Evolutionary conservation across 53 echinoderm and acorn worm genomes (phyloP), one percentile per base, ranked within the genome.

Genomic region (Pentamera pediparva): DNA sequence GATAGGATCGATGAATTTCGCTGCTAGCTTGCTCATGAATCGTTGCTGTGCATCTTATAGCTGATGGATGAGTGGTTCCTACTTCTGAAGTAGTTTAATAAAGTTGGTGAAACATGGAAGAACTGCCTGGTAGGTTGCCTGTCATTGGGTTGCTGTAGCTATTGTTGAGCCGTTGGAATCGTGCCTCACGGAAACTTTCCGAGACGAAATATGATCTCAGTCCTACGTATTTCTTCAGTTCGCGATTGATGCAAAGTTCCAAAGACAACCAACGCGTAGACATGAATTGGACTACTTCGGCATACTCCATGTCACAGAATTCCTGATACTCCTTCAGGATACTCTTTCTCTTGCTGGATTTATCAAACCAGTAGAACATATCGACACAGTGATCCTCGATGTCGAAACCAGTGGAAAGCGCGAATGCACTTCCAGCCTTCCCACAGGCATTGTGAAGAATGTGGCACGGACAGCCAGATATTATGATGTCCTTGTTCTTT

Each of bases 381-480:
- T 64, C 35, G 8, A 64, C 35, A 34, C 32, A 32, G 12, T 35
- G 24, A 64, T 64, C 65, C 11, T 64, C 65, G 12, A 2, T 20
- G 19, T 33, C 35, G 19, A 64, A 64, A 10, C 35, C 32, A n/a
- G n/a, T n/a, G n/a, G n/a, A n/a, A n/a, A n/a, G n/a, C n/a, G n/a
- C n/a, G n/a, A n/a, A n/a, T n/a, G n/a, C n/a, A n/a, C n/a, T n/a
- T n/a, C n/a, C n/a, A n/a, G n/a, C n/a, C n/a, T n/a, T n/a, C n/a
- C n/a, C n/a, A n/a, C n/a, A n/a, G n/a, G n/a, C n/a, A n/a, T 61
- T 61, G 34, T 61, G 61, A 12, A 61, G 32, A 6, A 59, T 59
- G 59, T 59, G 59, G 59, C 59, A 59, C 15, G 59, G 59, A 59
- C 59, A 59, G 20, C 28, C 59, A 6, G 59, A 43, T 43, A 43